phyloP scores from a whole-genome alignment of 2,888 invertebrate genomes.

The Xanthostigma xanthostigma region DNA sequence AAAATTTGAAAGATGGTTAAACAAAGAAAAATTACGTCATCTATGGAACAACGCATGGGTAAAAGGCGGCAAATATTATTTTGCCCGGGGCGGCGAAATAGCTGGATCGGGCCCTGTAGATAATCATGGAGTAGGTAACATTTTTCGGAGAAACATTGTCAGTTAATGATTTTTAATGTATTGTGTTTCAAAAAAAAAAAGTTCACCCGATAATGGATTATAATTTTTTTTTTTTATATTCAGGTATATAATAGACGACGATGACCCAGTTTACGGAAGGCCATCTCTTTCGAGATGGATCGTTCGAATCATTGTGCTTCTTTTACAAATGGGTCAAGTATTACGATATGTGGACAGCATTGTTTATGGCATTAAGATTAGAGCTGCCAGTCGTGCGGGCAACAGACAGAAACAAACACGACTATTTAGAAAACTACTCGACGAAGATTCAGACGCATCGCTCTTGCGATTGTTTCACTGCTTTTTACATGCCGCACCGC shows the following conservation, averaged over 20 bases:
- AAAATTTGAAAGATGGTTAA: too few relatives aligned
- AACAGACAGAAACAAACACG: slow-evolving; percentile 22
- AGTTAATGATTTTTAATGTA: too few relatives aligned
- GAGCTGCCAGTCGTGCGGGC: slow-evolving; percentile 21
- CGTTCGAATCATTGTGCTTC: slow-evolving; percentile 27
- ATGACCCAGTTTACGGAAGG: slow-evolving; percentile 27
- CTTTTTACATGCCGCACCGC: slow-evolving; percentile 30
- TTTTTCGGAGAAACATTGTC: too few relatives aligned
- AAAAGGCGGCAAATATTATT: too few relatives aligned
- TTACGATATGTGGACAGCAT: slow-evolving; percentile 30
- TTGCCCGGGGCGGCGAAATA: too few relatives aligned
- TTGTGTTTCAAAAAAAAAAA: too few relatives aligned
- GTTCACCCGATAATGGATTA: background rate
- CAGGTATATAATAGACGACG: slow-evolving; percentile 32
- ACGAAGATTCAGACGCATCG: slow-evolving; percentile 31
- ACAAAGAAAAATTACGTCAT: too few relatives aligned
- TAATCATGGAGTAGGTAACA: too few relatives aligned
- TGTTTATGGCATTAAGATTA: slow-evolving; percentile 27
- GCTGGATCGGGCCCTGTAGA: too few relatives aligned
- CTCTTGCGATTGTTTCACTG: slow-evolving; percentile 29
- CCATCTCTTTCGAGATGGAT: slow-evolving; percentile 29
- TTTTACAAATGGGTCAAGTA: slow-evolving; percentile 32
- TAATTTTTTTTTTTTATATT: slow-evolving; percentile 11
- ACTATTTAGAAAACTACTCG: slow-evolving; percentile 28
- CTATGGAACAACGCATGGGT: too few relatives aligned